Conservation (phyloP, 2,113 vertebrate genomes). For the Onychorhynchus coronatus region DNA sequence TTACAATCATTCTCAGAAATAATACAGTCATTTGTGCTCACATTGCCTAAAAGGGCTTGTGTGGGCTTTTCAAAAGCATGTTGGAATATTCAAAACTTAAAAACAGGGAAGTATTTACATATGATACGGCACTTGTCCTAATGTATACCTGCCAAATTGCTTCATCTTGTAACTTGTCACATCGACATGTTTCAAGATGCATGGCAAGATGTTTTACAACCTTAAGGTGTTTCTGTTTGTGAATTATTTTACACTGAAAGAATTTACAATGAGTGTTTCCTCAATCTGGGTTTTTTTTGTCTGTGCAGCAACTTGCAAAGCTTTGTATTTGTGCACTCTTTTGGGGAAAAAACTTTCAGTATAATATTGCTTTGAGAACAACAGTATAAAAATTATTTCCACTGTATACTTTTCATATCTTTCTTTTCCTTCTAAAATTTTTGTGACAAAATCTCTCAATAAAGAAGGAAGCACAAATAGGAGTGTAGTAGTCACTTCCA, state of each 20-base stretch:
- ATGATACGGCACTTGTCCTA: background rate
- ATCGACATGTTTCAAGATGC: constrained; percentile 23
- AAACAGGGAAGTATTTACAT: background rate
- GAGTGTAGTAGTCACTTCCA: background rate
- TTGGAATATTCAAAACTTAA: background rate
- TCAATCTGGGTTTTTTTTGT: constrained; percentile 16
- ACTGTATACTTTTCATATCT: background rate
- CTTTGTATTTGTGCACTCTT: background rate
- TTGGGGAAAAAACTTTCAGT: background rate
- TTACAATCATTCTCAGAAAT: background rate
- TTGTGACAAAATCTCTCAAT: background rate
- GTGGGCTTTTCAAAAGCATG: background rate
- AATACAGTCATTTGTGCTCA: background rate
- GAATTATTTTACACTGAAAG: constrained; percentile 39
- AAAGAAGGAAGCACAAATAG: background rate
- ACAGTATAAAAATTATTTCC: background rate
- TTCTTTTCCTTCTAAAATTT: background rate
- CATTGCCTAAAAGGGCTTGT: background rate
- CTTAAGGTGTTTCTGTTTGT: constrained; percentile 37
- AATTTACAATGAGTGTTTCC: background rate
- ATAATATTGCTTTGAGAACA: background rate
- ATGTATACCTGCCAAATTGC: constrained; percentile 36
- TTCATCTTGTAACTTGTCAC: constrained; percentile 32
- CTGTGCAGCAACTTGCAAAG: background rate
- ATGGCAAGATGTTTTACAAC: constrained; percentile 50